Base-by-base conservation (phyloP, 2,113 vertebrate genomes). In the Psilopsiagon aurifrons region DNA sequence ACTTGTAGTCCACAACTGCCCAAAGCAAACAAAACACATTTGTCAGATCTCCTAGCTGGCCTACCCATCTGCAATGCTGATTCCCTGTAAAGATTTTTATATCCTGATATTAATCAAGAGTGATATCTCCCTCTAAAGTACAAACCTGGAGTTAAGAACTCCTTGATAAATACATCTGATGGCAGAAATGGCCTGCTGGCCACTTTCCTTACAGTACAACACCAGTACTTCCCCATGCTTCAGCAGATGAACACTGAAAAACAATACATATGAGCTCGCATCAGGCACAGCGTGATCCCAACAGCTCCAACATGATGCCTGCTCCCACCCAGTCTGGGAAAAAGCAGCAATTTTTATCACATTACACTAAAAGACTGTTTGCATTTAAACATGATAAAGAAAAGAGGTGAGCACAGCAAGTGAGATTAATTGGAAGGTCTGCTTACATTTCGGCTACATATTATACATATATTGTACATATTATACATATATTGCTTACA, bases 61-160 rank as follows among this genome's bases (percentile, higher is more conserved):
- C 46, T 54, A 37, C 11, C 29, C 84, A 95, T 83, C 83, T 60
- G 60, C 79, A 88, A 35, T 55, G 71, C 54, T 74, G 64, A 92
- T 86, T 76, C 79, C 43, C 31, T 68, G 80, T 73, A 88, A 88
- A 66, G 80, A 43, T 47, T 91, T 92, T 83, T 28, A 80, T 88
- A 93, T 49, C 28, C 75, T 91, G 88, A 93, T 44, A 49, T 24
- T 95, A 95, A 93, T 86, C 67, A 51, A 87, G 57, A 82, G 31
- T 66, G 81, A 93, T 66, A 73, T 83, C 14, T 4, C 31, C 27
- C 63, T 55, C 62, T 64, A 0, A 92, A 92, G 54, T 79, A 86
- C 0, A 13, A 92, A 82, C 35, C 10, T 49, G 25, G 66, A 44
- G 52, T 86, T 44, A 37, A 70, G 39, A 93, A 89, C 55, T 84